Percentiles rank a stretch among this genome's conserved stretches.
Conservation (phyloP, 2,888 invertebrate species). For the Syrista parreyssii region DNA sequence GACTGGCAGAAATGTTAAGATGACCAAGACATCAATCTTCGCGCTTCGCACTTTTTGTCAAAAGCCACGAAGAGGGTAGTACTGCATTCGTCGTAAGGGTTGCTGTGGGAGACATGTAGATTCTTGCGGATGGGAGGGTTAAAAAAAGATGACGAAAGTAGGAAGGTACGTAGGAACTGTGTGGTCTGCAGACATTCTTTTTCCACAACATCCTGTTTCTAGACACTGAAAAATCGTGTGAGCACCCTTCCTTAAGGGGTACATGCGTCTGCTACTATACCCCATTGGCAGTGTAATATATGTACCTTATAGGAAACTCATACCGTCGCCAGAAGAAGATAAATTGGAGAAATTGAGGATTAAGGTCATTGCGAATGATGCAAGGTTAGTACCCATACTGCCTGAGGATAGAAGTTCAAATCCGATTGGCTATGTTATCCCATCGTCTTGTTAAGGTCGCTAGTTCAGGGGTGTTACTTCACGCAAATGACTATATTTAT, state of each 20-base stretch:
- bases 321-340: neutral
- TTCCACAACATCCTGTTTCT: neutral
- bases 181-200: neutral
- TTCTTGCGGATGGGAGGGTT: neutral
- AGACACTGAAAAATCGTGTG: constrained; percentile 3
- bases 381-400: neutral
- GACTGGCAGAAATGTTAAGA: constrained; percentile 56
- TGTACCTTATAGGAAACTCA: neutral
- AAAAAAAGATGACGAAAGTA: neutral
- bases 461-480: constrained; percentile 42
- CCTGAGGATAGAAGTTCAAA: neutral
- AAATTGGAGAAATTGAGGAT: neutral
- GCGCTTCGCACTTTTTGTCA: constrained; percentile 52
- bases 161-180: neutral
- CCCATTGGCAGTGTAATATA: neutral
- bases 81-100: neutral
- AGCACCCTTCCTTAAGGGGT: neutral
- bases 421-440: neutral
- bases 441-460: constrained; percentile 52
- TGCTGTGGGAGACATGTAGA: neutral
- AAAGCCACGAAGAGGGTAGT: constrained; percentile 6
- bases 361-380: neutral
- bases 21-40: constrained; percentile 59
- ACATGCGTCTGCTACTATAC: neutral
- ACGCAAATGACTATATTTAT: constrained; percentile 33